Evolutionary conservation across 2,797 vertebrate genomes (phyloP).

Genomic region (Coregonus sp.): DNA sequence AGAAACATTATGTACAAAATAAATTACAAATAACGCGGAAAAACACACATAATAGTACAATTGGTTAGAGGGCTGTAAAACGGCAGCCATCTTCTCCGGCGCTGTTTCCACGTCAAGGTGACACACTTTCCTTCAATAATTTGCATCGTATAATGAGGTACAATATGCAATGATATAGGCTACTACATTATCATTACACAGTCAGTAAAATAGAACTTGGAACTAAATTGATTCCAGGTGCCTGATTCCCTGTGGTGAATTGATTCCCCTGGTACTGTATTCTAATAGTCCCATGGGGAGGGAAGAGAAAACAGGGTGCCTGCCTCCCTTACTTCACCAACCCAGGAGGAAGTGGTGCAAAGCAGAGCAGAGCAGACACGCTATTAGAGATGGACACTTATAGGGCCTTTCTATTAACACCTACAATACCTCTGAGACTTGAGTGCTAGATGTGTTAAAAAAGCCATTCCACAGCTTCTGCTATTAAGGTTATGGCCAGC

Average conservation of each 20-base stretch:
- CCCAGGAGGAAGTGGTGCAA: slow-evolving; percentile 16
- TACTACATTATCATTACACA: background rate
- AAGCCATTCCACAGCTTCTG: slow-evolving; percentile 28
- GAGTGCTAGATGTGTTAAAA: slow-evolving; percentile 1
- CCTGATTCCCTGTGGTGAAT: background rate
- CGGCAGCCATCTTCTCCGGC: too few relatives aligned
- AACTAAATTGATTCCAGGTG: background rate
- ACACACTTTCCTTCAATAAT: background rate
- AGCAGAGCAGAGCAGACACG: slow-evolving; percentile 39
- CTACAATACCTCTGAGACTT: slow-evolving; percentile 42
- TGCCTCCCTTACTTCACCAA: background rate
- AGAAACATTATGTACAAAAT: too few relatives aligned
- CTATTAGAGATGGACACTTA: slow-evolving; percentile 47
- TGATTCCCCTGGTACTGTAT: background rate
- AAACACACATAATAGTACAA: too few relatives aligned
- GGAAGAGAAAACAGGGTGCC: background rate
- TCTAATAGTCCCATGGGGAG: background rate
- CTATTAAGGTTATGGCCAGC: background rate
- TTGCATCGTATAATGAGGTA: background rate
- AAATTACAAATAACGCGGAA: too few relatives aligned
- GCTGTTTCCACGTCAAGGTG: too few relatives aligned
- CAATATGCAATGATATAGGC: background rate
- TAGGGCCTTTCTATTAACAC: slow-evolving; percentile 55
- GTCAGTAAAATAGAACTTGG: background rate
- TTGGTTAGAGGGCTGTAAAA: too few relatives aligned